Evolutionary conservation across 2,888 invertebrate species (phyloP).

Genomic region (Drosophila lutescens): DNA sequence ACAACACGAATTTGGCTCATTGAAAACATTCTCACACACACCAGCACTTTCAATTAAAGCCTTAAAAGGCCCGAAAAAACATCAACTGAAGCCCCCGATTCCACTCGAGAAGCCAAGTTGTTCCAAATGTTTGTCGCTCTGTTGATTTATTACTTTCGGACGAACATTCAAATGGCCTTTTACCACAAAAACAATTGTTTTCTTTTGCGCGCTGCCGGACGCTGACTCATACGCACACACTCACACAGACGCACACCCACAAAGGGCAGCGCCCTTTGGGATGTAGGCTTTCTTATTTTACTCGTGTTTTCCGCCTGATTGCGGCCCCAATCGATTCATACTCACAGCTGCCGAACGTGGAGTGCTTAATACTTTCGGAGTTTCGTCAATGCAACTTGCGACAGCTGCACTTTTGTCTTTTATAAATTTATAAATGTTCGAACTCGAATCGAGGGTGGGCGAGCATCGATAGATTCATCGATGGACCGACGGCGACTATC

Average conservation of each 20-base stretch:
- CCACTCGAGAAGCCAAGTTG: conserved; percentile 10
- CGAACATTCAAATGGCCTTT: neutral
- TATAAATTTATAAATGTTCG: conserved; percentile 12
- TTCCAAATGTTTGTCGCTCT: conserved; percentile 15
- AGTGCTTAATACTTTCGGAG: conserved; percentile 35
- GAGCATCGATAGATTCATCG: no score
- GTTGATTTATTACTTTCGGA: conserved; percentile 8
- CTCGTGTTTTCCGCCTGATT: neutral
- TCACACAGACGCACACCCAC: conserved; percentile 5
- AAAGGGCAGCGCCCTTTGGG: conserved; percentile 10
- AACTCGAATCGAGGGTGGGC: no score
- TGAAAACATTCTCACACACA: conserved; percentile 55
- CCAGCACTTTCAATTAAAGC: conserved; percentile 41
- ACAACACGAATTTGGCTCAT: conserved; percentile 25
- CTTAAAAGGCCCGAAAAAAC: conserved; percentile 45
- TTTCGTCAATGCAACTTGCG: conserved; percentile 15
- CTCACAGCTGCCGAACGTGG: conserved; percentile 60
- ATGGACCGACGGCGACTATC: no score
- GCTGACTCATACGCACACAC: conserved; percentile 66
- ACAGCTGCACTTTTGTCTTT: conserved; percentile 37
- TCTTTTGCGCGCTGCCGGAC: conserved; percentile 51
- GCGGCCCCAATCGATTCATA: conserved; percentile 17
- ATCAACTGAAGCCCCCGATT: conserved; percentile 17
- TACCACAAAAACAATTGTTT: conserved; percentile 37
- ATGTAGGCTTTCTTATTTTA: neutral